A percentile compares a stretch with the other conserved stretches of the same genome.
phyloP scores from a whole-genome alignment of 2,113 vertebrate species.

The Menura novaehollandiae region DNA sequence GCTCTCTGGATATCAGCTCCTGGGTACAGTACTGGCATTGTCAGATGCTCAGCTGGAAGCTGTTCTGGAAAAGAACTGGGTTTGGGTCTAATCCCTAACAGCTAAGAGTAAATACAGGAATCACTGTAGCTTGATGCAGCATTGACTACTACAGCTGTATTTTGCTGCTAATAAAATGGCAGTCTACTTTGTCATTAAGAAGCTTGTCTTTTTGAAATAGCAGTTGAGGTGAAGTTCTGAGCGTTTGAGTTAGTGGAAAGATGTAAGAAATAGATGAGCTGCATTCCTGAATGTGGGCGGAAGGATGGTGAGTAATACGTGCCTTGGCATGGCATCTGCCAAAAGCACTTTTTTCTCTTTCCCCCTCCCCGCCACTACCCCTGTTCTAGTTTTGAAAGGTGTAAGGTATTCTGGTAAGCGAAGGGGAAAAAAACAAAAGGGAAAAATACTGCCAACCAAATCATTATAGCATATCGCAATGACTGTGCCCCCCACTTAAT shows the following conservation, averaged over 20 bases:
- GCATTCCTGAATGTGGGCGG: neutral
- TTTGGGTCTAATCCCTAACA: neutral
- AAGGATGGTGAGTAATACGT: neutral
- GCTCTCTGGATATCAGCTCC: neutral
- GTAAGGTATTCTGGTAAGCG: neutral
- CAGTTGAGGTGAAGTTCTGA: neutral
- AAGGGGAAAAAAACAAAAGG: neutral
- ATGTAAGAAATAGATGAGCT: constrained; percentile 13
- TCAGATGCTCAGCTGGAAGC: neutral
- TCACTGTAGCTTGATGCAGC: neutral
- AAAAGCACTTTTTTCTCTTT: neutral
- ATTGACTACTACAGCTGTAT: neutral
- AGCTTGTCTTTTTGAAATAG: constrained; percentile 34
- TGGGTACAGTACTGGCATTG: neutral
- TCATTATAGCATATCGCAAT: constrained; percentile 10
- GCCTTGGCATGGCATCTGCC: neutral
- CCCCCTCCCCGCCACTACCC: too few species aligned
- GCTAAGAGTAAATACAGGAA: neutral
- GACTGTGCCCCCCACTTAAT: constrained; percentile 10
- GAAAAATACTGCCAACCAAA: constrained; percentile 15
- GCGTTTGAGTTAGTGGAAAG: constrained; percentile 15
- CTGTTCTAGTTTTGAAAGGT: constrained; percentile 2
- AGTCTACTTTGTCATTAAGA: constrained; percentile 22
- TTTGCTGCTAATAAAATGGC: constrained; percentile 21
- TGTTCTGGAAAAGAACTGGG: neutral